Conservation (phyloP, 1,140 invertebrate species). For the Drosophila lacertosa region DNA sequence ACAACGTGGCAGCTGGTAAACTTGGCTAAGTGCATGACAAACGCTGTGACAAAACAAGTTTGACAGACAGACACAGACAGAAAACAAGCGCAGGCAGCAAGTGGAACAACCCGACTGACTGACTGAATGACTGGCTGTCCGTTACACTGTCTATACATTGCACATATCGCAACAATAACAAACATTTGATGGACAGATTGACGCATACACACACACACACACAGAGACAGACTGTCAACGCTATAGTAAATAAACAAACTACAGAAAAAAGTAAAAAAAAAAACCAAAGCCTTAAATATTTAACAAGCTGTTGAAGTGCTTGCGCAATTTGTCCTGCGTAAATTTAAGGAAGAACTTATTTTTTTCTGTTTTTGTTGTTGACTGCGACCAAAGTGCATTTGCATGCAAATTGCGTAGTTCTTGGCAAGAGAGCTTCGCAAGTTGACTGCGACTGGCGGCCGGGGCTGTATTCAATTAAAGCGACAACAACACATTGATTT, state of each 20-base stretch:
- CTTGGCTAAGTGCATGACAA: slow-evolving; percentile 73
- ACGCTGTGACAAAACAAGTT: slow-evolving; percentile 51
- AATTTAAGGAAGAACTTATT: neutral
- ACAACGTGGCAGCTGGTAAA: slow-evolving; percentile 29
- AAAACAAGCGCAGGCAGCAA: slow-evolving; percentile 20
- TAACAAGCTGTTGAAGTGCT: slow-evolving; percentile 26
- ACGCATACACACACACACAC: slow-evolving; percentile 24
- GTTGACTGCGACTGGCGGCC: slow-evolving; percentile 11
- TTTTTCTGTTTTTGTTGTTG: neutral
- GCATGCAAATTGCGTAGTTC: slow-evolving; percentile 44
- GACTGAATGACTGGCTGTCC: slow-evolving; percentile 4
- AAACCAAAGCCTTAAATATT: slow-evolving; percentile 35
- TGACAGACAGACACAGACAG: slow-evolving; percentile 54
- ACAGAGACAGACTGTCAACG: slow-evolving; percentile 49
- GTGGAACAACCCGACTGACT: neutral
- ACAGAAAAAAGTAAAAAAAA: no score
- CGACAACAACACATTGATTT: slow-evolving; percentile 70
- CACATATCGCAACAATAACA: slow-evolving; percentile 50
- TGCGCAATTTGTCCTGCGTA: neutral
- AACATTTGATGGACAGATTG: slow-evolving; percentile 37
- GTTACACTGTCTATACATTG: slow-evolving; percentile 31
- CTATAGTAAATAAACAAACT: neutral
- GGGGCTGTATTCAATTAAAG: slow-evolving; percentile 65
- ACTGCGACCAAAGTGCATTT: slow-evolving; percentile 19
- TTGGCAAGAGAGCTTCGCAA: slow-evolving; percentile 2